These are phyloP conservation scores for Sebastes iracundus DNA, from an alignment of 2,797 vertebrate genomes.

Conservation along the genomic window DNA sequence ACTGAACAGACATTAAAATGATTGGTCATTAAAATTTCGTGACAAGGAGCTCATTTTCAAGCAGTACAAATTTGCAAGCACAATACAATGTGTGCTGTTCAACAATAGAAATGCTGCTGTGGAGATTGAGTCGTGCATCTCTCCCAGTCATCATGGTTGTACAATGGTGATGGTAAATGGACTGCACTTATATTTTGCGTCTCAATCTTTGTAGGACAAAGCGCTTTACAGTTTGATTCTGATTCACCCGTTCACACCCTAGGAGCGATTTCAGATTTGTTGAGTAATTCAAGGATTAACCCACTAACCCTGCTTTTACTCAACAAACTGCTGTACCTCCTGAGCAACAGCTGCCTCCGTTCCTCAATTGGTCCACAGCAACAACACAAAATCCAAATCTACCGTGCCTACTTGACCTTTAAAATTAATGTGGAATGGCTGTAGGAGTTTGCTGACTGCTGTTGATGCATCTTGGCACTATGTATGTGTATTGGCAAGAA, in stretches of 20 bases:
- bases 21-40: slow-evolving; percentile 58
- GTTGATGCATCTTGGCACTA: not conserved
- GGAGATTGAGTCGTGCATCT: not conserved
- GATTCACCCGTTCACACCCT: not conserved
- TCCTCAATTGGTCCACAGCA: not conserved
- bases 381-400: not conserved
- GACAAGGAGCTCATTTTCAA: slow-evolving; percentile 26
- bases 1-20: slow-evolving; percentile 45
- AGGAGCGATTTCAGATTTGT: not conserved
- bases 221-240: not conserved
- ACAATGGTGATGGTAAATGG: not conserved
- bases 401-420: not conserved
- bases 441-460: not conserved
- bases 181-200: not conserved
- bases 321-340: not conserved
- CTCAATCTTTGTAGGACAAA: not conserved
- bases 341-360: not conserved
- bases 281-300: not conserved
- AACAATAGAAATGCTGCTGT: not conserved
- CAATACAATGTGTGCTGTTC: not conserved
- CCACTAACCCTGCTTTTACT: not conserved
- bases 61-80: not conserved
- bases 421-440: not conserved
- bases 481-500: too few species aligned
- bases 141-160: not conserved